Percentiles rank a stretch among this genome's conserved stretches.
Evolutionary conservation across 2,888 invertebrate species (phyloP).

Genomic region (Achlya flavicornis): DNA sequence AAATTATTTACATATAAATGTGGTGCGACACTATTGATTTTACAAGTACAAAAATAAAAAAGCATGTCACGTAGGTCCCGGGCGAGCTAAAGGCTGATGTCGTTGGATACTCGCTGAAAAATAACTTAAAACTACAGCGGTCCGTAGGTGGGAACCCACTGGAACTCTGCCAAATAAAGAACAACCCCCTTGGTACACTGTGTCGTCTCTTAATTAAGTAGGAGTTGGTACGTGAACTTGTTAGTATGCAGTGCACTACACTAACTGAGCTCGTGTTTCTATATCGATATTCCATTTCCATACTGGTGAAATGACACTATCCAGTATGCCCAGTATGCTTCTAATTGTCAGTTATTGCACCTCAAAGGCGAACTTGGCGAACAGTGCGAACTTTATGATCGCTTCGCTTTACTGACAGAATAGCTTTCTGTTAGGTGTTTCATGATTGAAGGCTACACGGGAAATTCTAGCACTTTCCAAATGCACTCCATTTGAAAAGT

Average conservation of each 20-base stretch:
- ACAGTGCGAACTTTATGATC: background rate
- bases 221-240: conserved; percentile 23
- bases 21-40: conserved; percentile 20
- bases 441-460: background rate
- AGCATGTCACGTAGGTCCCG: conserved; percentile 25
- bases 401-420: background rate
- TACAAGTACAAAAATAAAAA: conserved; percentile 24
- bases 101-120: conserved; percentile 26
- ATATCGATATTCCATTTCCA: background rate
- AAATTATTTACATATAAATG: background rate
- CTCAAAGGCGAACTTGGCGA: no score
- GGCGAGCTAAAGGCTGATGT: conserved; percentile 26
- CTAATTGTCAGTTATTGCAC: background rate
- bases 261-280: background rate
- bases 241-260: background rate
- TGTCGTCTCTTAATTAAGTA: conserved; percentile 41
- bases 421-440: background rate
- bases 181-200: conserved; percentile 31
- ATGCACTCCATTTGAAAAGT: background rate
- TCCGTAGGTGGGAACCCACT: conserved; percentile 27
- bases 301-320: background rate
- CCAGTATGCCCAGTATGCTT: background rate
- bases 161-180: conserved; percentile 36
- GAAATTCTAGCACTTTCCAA: no score
- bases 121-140: conserved; percentile 32